phyloP scores from a whole-genome alignment of 2,113 vertebrate species.

The Heloderma charlesbogerti region DNA sequence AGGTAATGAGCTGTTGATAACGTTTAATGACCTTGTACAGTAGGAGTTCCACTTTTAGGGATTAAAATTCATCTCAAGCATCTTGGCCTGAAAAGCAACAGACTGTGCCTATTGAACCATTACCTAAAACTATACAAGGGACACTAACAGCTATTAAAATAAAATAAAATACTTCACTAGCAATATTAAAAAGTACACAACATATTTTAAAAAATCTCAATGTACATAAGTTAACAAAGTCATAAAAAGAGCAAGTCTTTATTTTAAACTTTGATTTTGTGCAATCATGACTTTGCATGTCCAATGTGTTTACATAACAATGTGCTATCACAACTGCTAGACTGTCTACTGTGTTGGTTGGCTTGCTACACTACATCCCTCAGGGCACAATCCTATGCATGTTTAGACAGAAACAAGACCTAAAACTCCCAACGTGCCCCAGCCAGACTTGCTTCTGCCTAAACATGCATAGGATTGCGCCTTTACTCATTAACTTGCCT shows the following conservation, averaged over 20 bases:
- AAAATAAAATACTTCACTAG: neutral
- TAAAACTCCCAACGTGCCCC: too few species aligned
- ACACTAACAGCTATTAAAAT: neutral
- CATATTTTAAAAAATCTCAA: neutral
- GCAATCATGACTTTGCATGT: neutral
- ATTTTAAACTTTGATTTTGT: neutral
- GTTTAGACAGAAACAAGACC: too few species aligned
- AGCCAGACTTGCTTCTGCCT: too few species aligned
- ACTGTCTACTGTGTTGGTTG: neutral
- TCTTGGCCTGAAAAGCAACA: neutral
- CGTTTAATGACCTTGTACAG: conserved; percentile 28
- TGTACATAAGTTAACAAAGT: neutral
- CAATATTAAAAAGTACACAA: neutral
- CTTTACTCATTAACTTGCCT: neutral
- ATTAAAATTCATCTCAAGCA: conserved; percentile 25
- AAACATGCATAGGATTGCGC: too few species aligned
- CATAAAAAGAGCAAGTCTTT: neutral
- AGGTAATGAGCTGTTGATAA: conserved; percentile 38
- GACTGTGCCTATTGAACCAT: neutral
- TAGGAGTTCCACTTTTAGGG: neutral
- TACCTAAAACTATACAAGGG: neutral
- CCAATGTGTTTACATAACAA: neutral
- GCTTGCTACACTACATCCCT: neutral
- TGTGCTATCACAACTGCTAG: neutral
- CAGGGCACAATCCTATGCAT: neutral